These are phyloP conservation scores for Chascanopsetta lugubris DNA, from an alignment of 2,113 vertebrate species.

Conservation along the genomic window DNA sequence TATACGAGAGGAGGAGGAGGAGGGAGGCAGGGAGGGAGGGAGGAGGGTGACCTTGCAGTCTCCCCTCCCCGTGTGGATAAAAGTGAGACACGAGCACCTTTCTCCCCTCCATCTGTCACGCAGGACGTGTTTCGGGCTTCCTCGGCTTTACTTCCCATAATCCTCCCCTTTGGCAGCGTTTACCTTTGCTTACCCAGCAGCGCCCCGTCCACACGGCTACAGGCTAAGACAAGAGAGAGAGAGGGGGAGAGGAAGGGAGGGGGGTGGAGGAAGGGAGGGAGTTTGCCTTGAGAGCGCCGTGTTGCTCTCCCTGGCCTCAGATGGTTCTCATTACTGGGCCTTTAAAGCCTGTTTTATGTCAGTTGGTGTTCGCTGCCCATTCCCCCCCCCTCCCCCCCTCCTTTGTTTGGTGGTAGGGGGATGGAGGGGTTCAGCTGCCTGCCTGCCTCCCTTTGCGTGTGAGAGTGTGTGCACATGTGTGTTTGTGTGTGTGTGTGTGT, in stretches of 20 bases:
- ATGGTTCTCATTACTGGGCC: slow-evolving; percentile 84
- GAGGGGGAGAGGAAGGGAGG: slow-evolving; percentile 39
- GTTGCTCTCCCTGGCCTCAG: slow-evolving; percentile 70
- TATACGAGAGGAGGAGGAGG: too few species aligned
- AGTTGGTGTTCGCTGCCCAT: slow-evolving; percentile 78
- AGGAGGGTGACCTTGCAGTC: slow-evolving; percentile 50
- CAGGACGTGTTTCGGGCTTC: slow-evolving; percentile 66
- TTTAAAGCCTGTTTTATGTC: slow-evolving; percentile 83
- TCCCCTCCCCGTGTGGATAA: slow-evolving; percentile 46
- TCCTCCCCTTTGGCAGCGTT: slow-evolving; percentile 56
- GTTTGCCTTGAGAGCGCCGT: slow-evolving; percentile 35
- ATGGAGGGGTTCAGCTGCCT: slow-evolving; percentile 55
- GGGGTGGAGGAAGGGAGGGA: slow-evolving; percentile 45
- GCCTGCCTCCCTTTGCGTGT: slow-evolving; percentile 25
- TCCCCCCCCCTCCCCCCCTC: slow-evolving; percentile 57
- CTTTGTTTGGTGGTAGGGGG: slow-evolving; percentile 71
- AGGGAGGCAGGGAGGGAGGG: too few species aligned
- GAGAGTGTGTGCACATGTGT: slow-evolving; percentile 39
- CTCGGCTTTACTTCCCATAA: slow-evolving; percentile 59
- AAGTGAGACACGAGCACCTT: slow-evolving; percentile 49
- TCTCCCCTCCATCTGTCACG: slow-evolving; percentile 56
- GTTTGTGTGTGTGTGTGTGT: slow-evolving; percentile 39
- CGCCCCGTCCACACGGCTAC: slow-evolving; percentile 54
- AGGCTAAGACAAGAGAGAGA: slow-evolving; percentile 48
- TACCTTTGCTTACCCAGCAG: slow-evolving; percentile 37